Evolutionary conservation across 1,140 invertebrate species (phyloP).

Genomic region (Heterodera schachtii): DNA sequence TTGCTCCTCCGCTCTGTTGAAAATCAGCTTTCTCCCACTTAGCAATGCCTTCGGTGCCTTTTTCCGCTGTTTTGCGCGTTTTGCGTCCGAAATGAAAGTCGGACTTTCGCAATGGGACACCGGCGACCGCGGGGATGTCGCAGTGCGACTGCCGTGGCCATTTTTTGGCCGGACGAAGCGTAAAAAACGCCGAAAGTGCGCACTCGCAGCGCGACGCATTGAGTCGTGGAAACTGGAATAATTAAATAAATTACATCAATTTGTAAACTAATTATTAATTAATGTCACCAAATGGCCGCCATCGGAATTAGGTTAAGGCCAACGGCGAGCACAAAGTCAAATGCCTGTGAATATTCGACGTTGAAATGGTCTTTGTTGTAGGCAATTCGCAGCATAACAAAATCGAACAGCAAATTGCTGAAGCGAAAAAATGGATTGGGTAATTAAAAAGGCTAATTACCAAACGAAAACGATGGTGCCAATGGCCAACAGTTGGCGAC

Average conservation of each 20-base stretch:
- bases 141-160: not conserved
- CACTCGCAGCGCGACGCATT: conserved; percentile 10
- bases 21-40: conserved; percentile 27
- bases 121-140: not conserved
- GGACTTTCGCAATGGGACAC: not conserved
- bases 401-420: conserved; percentile 42
- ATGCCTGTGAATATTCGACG: conserved; percentile 35
- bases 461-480: conserved; percentile 34
- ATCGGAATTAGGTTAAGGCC: conserved; percentile 31
- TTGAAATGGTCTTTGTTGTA: conserved; percentile 41
- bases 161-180: not conserved
- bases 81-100: not conserved
- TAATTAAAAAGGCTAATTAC: conserved; percentile 15
- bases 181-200: not conserved
- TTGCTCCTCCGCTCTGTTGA: conserved; percentile 16
- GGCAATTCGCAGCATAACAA: conserved; percentile 37
- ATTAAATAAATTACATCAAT: not conserved
- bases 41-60: conserved; percentile 20
- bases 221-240: conserved; percentile 17
- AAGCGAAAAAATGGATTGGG: not conserved
- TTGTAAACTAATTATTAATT: not conserved
- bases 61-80: conserved; percentile 8
- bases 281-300: conserved; percentile 32
- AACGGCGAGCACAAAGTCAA: conserved; percentile 36
- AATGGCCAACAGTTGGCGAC: conserved; percentile 30